Evolutionary conservation across 2,888 invertebrate genomes (phyloP), one percentile per base, ranked within the genome.

Genomic region (Amblyjoppa proteus): DNA sequence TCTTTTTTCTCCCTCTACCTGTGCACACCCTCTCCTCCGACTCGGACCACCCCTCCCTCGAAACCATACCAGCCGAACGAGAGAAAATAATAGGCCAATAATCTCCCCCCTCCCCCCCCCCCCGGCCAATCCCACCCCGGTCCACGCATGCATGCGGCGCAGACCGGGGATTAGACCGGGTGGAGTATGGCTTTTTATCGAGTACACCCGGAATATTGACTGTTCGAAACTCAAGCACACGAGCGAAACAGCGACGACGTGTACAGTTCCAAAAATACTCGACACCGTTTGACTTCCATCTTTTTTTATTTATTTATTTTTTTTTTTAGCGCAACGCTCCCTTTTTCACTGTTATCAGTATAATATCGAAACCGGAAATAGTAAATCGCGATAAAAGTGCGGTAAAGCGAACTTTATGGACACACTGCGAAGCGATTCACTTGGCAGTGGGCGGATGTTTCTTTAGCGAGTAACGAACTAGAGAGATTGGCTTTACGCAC

Each of bases 11-110:
- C 53, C 16, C 74, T 78, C 73, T 31, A 16, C 49, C 56, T 73
- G 41, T 28, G 34, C 66, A 6, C 64, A 64, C 64, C 16, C 31
- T 64, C 64, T 64, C 64, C 45, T 31, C 25, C 25, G 41, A 58
- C 11, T 45, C 38, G 41, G 3, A 34, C 16, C 70, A 13, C n/a
- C 45, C 3, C n/a, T 31, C 28, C 7, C 41, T 51, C 38, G 38
- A 66, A 53, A 20, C 38, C 45, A 41, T 68, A 68, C 61, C 49
- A 20, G 49, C 69, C 45, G 20, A 66, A 71, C 70, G 68, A 69
- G 70, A 66, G 64, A 71, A 82, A 76, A 64, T 83, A 80, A 83
- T 83, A 68, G 61, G 38, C 79, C 76, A 51, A 79, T 83, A 86
- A 83, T 83, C 81, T 74, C 79, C 49, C 28, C 41, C 16, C n/a